A percentile compares a stretch with the other conserved stretches of the same genome.
Conservation (phyloP, 1,140 invertebrate species). For the Bombus turneri region DNA sequence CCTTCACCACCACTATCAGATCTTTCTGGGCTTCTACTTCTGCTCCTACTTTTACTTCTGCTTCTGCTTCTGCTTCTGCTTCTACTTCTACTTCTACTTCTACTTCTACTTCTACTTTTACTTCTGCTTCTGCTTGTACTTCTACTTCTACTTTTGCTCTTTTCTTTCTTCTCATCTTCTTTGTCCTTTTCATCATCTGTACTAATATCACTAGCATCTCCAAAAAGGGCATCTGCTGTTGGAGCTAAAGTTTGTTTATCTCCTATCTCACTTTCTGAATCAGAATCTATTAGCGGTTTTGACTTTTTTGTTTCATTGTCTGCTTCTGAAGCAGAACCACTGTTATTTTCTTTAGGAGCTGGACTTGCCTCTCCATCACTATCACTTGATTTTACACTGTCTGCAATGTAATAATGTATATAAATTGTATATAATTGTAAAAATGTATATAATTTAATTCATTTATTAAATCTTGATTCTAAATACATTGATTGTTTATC, state of each 20-base stretch:
- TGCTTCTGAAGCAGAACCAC: slow-evolving; percentile 74
- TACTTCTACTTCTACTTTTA: slow-evolving; percentile 70
- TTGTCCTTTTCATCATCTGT: slow-evolving; percentile 88
- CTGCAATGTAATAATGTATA: slow-evolving; percentile 18
- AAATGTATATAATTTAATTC: slow-evolving; percentile 19
- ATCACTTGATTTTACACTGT: slow-evolving; percentile 53
- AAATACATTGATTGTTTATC: slow-evolving; percentile 4
- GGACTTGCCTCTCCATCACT: slow-evolving; percentile 64
- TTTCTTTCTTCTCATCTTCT: slow-evolving; percentile 75
- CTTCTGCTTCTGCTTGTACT: slow-evolving; percentile 60
- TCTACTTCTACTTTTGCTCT: slow-evolving; percentile 74
- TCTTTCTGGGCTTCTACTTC: slow-evolving; percentile 72
- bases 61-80: slow-evolving; percentile 72
- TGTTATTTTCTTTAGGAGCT: slow-evolving; percentile 72
- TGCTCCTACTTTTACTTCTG: slow-evolving; percentile 76
- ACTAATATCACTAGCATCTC: slow-evolving; percentile 96
- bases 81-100: slow-evolving; percentile 72
- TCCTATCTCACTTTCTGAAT: slow-evolving; percentile 82
- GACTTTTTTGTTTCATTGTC: slow-evolving; percentile 74
- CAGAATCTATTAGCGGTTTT: slow-evolving; percentile 82
- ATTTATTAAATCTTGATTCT: not conserved
- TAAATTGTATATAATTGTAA: not conserved
- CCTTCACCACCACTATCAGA: slow-evolving; percentile 76
- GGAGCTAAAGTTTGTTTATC: slow-evolving; percentile 80
- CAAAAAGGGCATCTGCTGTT: slow-evolving; percentile 93